These are phyloP conservation scores for Chelonus insularis DNA, from an alignment of 1,140 invertebrate genomes.

Conservation along the genomic window DNA sequence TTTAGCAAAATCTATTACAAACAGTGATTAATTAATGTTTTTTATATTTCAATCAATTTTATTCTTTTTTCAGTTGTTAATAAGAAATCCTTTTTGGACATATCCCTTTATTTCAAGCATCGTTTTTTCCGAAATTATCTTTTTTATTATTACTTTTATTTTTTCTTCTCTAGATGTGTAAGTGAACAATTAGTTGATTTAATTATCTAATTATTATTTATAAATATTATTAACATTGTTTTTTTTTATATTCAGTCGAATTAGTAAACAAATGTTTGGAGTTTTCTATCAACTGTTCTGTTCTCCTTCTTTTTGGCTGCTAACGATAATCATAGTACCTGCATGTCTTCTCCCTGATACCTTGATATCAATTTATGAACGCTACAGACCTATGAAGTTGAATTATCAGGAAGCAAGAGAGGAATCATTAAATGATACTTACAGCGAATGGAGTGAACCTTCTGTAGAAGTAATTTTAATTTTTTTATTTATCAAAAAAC, in stretches of 20 bases:
- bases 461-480: constrained; percentile 12
- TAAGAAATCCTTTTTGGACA: constrained; percentile 70
- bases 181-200: constrained; percentile 52
- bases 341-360: constrained; percentile 67
- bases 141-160: constrained; percentile 62
- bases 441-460: constrained; percentile 15
- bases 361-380: constrained; percentile 44
- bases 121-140: constrained; percentile 64
- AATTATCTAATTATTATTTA: no score
- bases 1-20: constrained; percentile 7
- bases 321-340: constrained; percentile 61
- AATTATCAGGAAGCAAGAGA: constrained; percentile 25
- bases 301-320: constrained; percentile 66
- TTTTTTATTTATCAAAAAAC: neutral
- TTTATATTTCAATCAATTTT: no score
- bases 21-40: no score
- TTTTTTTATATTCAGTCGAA: constrained; percentile 36
- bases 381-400: constrained; percentile 32
- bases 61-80: constrained; percentile 60
- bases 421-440: constrained; percentile 3
- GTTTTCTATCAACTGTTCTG: constrained; percentile 65
- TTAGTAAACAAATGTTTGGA: constrained; percentile 66
- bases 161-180: constrained; percentile 67
- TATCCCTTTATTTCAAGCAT: constrained; percentile 63
- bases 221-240: no score